Evolutionary conservation across 2,797 vertebrate genomes (phyloP).

Genomic region (Vipera latastei): DNA sequence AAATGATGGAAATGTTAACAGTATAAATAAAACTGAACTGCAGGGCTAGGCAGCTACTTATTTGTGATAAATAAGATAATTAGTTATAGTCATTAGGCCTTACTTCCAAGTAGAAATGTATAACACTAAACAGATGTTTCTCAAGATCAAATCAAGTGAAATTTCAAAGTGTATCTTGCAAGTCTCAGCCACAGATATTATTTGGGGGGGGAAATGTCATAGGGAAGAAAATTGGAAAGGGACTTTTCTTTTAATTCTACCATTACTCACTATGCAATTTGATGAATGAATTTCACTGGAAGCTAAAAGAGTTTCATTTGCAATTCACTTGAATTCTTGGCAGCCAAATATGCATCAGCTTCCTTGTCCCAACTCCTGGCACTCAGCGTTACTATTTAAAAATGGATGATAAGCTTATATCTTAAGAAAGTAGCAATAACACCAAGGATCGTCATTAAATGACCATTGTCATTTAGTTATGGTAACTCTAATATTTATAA

Average conservation of each 20-base stretch:
- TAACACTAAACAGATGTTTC: neutral
- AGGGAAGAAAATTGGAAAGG: neutral
- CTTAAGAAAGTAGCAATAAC: conserved; percentile 14
- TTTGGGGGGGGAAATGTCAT: neutral
- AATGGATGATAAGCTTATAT: conserved; percentile 30
- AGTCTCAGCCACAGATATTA: neutral
- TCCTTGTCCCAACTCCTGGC: conserved; percentile 24
- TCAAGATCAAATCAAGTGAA: neutral
- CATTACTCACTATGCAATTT: conserved; percentile 31
- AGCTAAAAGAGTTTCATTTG: conserved; percentile 42
- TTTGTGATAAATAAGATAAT: neutral
- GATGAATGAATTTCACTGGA: conserved; percentile 47
- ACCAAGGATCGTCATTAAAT: neutral
- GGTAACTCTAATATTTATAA: conserved; percentile 21
- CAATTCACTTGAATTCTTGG: conserved; percentile 5
- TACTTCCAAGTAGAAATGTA: neutral
- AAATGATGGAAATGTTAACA: neutral
- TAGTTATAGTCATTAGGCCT: neutral
- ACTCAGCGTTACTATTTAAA: conserved; percentile 22
- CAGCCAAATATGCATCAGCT: neutral
- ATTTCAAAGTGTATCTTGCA: neutral
- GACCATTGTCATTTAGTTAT: conserved; percentile 12
- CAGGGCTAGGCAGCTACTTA: neutral
- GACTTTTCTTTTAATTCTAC: neutral
- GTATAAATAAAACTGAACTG: neutral